A percentile compares a stretch with the other conserved stretches of the same genome.
phyloP scores from a whole-genome alignment of 1,140 invertebrate species.

The Drosophila funebris region DNA sequence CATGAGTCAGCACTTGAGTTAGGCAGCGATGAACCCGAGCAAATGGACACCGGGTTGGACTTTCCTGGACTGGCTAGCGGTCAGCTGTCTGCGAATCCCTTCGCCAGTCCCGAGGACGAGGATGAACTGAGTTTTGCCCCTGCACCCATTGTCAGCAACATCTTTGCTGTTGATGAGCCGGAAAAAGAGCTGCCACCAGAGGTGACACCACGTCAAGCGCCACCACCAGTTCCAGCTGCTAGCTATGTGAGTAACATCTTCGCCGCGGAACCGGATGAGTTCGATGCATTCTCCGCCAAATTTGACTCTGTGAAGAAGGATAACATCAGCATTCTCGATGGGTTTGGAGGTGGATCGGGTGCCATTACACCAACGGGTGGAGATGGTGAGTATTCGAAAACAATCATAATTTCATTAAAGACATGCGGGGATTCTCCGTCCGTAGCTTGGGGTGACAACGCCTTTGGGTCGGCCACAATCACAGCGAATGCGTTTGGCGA shows the following conservation, averaged over 20 bases:
- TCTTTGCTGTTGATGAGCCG: conserved; percentile 72
- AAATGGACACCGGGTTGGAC: conserved; percentile 80
- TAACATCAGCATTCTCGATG: conserved; percentile 84
- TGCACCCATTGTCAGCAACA: conserved; percentile 63
- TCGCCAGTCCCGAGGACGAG: conserved; percentile 84
- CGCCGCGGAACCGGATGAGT: conserved; percentile 86
- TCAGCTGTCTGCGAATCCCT: conserved; percentile 84
- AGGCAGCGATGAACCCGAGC: conserved; percentile 58
- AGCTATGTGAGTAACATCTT: conserved; percentile 77
- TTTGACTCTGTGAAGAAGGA: conserved; percentile 89
- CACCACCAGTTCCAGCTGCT: conserved; percentile 13
- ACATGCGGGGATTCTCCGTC: background rate
- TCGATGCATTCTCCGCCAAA: conserved; percentile 94
- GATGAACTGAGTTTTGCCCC: conserved; percentile 61
- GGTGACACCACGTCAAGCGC: conserved; percentile 14
- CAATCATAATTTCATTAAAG: background rate
- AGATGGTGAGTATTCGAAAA: conserved; percentile 59
- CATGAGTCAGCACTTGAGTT: conserved; percentile 27
- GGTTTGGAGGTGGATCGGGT: conserved; percentile 83
- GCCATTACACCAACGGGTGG: conserved; percentile 77
- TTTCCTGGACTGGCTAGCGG: conserved; percentile 73
- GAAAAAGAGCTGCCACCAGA: background rate
- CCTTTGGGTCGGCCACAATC: conserved; percentile 64
- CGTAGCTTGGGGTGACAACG: conserved; percentile 82
- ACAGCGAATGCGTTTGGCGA: conserved; percentile 85